phyloP scores from a whole-genome alignment of 2,113 vertebrate genomes.

The Gadus macrocephalus region DNA sequence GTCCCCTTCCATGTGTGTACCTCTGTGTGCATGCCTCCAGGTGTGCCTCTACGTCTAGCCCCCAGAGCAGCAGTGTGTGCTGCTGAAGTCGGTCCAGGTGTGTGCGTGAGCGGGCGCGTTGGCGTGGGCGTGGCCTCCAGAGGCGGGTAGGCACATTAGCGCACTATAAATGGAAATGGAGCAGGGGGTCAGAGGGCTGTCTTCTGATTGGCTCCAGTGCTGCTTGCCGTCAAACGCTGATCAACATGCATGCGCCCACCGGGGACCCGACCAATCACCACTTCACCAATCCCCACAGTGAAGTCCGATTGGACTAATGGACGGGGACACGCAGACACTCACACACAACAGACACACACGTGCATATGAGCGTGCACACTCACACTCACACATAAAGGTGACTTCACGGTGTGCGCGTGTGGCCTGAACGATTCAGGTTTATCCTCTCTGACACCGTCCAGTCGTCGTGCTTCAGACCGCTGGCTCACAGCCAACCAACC shows the following conservation, averaged over 20 bases:
- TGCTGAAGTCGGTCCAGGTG: neutral
- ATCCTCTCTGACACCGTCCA: slow-evolving; percentile 31
- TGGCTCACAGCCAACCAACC: slow-evolving; percentile 12
- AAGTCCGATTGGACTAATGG: too few species aligned
- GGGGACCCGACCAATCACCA: neutral
- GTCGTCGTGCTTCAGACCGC: neutral
- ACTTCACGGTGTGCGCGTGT: neutral
- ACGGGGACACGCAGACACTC: too few species aligned
- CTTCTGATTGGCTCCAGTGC: neutral
- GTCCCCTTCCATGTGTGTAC: too few species aligned
- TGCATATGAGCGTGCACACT: neutral
- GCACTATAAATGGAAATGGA: slow-evolving; percentile 26
- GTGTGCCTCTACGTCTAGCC: neutral
- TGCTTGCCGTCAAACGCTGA: neutral
- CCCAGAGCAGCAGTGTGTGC: neutral
- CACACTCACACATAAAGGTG: too few species aligned
- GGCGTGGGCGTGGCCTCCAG: neutral
- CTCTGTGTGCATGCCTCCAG: slow-evolving; percentile 1
- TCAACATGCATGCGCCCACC: neutral
- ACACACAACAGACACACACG: too few species aligned
- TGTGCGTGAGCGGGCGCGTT: neutral
- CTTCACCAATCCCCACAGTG: neutral
- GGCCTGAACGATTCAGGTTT: slow-evolving; percentile 3
- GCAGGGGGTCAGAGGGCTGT: neutral
- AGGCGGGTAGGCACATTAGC: slow-evolving; percentile 20